Conservation (phyloP, 2,888 invertebrate species). For the Nephrocerus scutellatus region DNA sequence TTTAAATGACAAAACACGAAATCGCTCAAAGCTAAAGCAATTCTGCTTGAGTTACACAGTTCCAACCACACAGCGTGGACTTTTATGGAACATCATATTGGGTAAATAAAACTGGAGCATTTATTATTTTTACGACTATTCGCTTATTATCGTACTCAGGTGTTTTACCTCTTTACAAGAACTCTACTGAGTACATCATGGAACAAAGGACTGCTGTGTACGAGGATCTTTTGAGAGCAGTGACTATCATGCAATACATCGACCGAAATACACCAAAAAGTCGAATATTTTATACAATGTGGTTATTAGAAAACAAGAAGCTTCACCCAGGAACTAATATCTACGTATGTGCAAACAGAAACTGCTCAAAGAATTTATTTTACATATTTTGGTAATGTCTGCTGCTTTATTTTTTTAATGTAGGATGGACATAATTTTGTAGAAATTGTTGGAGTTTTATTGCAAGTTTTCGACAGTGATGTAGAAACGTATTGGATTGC, state of each 20-base stretch:
- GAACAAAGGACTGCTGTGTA: slow-evolving; percentile 69
- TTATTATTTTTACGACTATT: neutral
- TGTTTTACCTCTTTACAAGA: slow-evolving; percentile 69
- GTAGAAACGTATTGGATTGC: slow-evolving; percentile 79
- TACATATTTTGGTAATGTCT: slow-evolving; percentile 18
- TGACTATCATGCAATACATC: slow-evolving; percentile 60
- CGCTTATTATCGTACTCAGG: slow-evolving; percentile 54
- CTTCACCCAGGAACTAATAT: slow-evolving; percentile 51
- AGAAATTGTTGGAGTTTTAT: slow-evolving; percentile 62
- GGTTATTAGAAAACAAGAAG: slow-evolving; percentile 68
- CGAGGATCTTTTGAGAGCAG: slow-evolving; percentile 63
- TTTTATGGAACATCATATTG: slow-evolving; percentile 80
- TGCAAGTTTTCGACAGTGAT: slow-evolving; percentile 65
- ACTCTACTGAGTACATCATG: slow-evolving; percentile 68
- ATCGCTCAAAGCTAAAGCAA: slow-evolving; percentile 65
- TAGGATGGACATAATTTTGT: slow-evolving; percentile 55
- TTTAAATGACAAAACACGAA: slow-evolving; percentile 68
- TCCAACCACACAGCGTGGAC: slow-evolving; percentile 65
- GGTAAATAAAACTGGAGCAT: slow-evolving; percentile 50
- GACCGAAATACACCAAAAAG: slow-evolving; percentile 57
- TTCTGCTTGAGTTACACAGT: slow-evolving; percentile 80
- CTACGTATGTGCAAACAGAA: slow-evolving; percentile 38
- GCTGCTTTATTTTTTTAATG: slow-evolving; percentile 23
- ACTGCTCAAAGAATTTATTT: neutral
- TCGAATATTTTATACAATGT: slow-evolving; percentile 70